Evolutionary conservation across 92 coral and sea anemone species (phyloP), one percentile per base, ranked within the genome.

Genomic region (Phenganax stokvisi): DNA sequence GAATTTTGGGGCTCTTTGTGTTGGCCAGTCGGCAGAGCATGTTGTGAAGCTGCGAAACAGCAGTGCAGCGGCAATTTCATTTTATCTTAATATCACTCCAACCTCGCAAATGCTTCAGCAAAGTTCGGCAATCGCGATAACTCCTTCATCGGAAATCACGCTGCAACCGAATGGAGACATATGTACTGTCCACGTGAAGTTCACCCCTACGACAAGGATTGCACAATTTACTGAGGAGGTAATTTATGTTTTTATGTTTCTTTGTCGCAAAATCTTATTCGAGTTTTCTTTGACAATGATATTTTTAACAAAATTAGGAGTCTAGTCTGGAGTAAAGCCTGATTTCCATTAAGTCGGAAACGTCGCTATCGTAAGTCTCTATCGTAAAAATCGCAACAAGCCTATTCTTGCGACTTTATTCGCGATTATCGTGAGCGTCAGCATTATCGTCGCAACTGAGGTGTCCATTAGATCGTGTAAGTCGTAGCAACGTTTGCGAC

Each of bases 151-250:
- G 9, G 98, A 94, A 63, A 87, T 92, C 85, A 90, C 93, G 31
- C 85, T 94, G 27, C 87, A 92, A 16, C 87, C 96, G 2, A 92
- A 92, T 80, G 97, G 98, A 10, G 97, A 97, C 5, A 74, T 97
- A 7, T 86, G 91, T 54, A 91, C 88, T 31, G 92, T 94, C 54
- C 96, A 92, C 60, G 85, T 94, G 81, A 64, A 80, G n/a, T 94
- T 94, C 86, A 85, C 85, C 78, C 97, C 98, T 15, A 89, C 88
- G 79, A 85, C 89, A 16, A 91, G 98, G 67, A 94, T 94, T 77
- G 94, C 98, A 10, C 97, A 89, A 67, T 94, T 94, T 77, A 88
- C 96, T 69, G 98, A 94, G 56, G 98, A 94, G 92, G 98, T 94
- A 54, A 61, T 84, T 25, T n/a, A 20, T 37, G 47, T 37, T 37